Base-by-base conservation (phyloP, 2,797 vertebrate genomes). In the Mus minutoides region DNA sequence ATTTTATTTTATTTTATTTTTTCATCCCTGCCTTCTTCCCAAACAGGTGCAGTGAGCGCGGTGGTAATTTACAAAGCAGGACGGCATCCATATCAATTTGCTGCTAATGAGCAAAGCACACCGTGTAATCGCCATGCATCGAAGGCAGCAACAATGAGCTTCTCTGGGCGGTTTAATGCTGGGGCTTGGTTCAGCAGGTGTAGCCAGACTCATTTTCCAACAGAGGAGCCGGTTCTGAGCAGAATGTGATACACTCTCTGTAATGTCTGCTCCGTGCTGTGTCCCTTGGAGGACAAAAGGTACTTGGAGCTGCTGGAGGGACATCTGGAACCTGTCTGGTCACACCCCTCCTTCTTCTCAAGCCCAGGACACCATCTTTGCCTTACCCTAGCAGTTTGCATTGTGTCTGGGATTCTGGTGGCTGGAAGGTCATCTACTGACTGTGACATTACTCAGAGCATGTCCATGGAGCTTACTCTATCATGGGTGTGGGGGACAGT, bases 61-160 rank as follows among this genome's bases (percentile, higher is more conserved):
- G 95, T n/a, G 82, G 96, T 96, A 96, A 98, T 96, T 97, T 92
- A 86, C 92, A 97, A 97, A 95, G 92, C 94, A 94, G 96, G 96
- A 95, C 86, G 73, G 96, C 91, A 67, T 90, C 82, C 54, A 73
- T 96, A 94, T 97, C 94, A 95, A 95, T 96, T 96, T 96, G 88
- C 80, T 21, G 43, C 95, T 97, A 97, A 97, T 86, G 93, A 97
- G 73, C 93, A 97, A 96, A 96, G 96, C 96, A 94, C 9, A 69
- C 94, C 34, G 8, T 79, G 92, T 97, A 96, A 97, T 97, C 95
- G 95, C 93, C 88, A 11, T 58, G 92, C 49, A 90, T 90, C 3
- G 92, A 88, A 96, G 71, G 94, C 60, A 54, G 85, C 93, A 73
- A 93, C 92, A 91, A 88, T 96, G 40, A 90, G 43, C 82, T 67